A percentile compares a stretch with the other conserved stretches of the same genome.
Conservation (phyloP, 2,797 vertebrate species). For the Danio albolineatus region DNA sequence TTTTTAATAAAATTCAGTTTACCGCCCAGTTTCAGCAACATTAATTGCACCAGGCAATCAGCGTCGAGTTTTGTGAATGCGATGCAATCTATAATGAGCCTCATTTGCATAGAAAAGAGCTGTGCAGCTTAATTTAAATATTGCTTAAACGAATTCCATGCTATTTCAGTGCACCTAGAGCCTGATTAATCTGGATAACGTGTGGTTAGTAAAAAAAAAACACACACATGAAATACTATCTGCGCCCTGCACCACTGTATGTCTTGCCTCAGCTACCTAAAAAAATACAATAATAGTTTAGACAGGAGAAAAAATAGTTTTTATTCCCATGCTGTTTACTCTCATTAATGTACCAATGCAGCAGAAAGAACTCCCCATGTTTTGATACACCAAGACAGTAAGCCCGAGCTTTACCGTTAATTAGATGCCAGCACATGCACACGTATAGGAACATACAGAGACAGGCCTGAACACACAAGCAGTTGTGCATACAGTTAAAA, state of each 20-base stretch:
- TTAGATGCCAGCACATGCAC: constrained; percentile 51
- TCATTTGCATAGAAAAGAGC: constrained; percentile 30
- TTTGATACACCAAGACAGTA: constrained; percentile 55
- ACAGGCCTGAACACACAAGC: constrained; percentile 19
- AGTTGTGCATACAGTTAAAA: constrained; percentile 9
- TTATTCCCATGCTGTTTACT: constrained; percentile 30
- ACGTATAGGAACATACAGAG: constrained; percentile 28
- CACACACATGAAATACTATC: neutral
- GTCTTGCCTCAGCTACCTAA: neutral
- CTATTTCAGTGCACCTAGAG: neutral
- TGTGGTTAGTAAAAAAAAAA: neutral
- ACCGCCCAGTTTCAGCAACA: neutral
- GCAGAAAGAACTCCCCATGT: constrained; percentile 29
- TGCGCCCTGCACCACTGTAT: neutral
- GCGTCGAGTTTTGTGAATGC: constrained; percentile 11
- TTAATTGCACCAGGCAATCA: neutral
- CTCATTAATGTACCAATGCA: constrained; percentile 44
- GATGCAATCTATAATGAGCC: neutral
- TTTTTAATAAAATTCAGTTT: neutral
- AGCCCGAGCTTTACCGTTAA: constrained; percentile 55
- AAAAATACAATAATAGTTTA: neutral
- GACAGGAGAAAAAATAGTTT: constrained; percentile 8
- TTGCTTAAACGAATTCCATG: neutral
- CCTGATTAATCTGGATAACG: constrained; percentile 9
- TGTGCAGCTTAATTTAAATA: constrained; percentile 23